These are phyloP conservation scores for Crocallis elinguaria DNA, from an alignment of 2,888 invertebrate species.

Conservation along the genomic window DNA sequence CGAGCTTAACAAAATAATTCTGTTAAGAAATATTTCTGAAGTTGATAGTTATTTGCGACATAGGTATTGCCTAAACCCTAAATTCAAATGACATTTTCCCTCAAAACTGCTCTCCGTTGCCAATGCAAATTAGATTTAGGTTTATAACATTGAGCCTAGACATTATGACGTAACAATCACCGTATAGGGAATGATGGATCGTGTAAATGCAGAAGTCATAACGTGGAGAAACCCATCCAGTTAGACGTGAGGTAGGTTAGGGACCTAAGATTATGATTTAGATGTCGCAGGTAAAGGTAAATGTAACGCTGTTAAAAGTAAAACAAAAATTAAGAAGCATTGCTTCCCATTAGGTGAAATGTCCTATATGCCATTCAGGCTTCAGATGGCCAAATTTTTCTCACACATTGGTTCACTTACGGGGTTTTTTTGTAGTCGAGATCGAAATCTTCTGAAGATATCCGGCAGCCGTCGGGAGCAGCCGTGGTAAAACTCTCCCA, in stretches of 20 bases:
- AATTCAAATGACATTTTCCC: not conserved
- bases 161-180: not conserved
- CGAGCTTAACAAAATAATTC: not conserved
- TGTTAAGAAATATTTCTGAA: not conserved
- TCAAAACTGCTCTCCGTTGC: not conserved
- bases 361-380: too few relatives aligned
- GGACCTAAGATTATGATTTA: not conserved
- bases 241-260: conserved; percentile 1
- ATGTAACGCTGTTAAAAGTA: not conserved
- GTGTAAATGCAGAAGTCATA: conserved; percentile 3
- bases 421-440: too few relatives aligned
- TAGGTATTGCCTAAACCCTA: not conserved
- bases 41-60: not conserved
- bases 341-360: too few relatives aligned
- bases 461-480: too few relatives aligned
- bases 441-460: too few relatives aligned
- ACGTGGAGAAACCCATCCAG: not conserved
- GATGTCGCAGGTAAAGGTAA: not conserved
- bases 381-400: too few relatives aligned
- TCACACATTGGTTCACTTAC: too few relatives aligned
- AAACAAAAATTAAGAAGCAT: too few relatives aligned
- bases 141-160: not conserved
- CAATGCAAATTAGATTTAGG: conserved; percentile 3
- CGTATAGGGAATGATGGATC: conserved; percentile 7
- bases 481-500: too few relatives aligned